Evolutionary conservation across 2,888 invertebrate species (phyloP).

Genomic region (Sialis fuliginosa): DNA sequence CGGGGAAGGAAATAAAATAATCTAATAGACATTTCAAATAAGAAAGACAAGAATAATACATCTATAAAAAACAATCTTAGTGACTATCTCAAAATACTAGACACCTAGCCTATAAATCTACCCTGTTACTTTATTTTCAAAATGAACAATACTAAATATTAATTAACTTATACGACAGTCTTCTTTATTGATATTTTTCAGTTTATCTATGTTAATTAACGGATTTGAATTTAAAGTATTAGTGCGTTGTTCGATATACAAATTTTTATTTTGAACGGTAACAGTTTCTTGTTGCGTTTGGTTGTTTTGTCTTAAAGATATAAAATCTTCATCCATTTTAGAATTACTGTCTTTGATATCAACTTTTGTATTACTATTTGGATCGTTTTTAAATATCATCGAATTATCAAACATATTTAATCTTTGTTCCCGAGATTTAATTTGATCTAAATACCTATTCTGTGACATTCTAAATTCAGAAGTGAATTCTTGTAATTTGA

Average conservation of each 20-base stretch:
- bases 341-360: neutral
- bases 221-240: neutral
- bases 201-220: neutral
- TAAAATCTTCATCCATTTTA: neutral
- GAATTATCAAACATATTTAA: conserved; percentile 33
- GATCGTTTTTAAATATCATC: neutral
- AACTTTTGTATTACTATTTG: neutral
- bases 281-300: neutral
- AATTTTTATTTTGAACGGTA: neutral
- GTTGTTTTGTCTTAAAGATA: neutral
- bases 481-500: conserved; percentile 77
- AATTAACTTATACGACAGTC: conserved; percentile 1
- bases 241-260: neutral
- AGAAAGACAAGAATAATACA: no score
- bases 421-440: conserved; percentile 79
- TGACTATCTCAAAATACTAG: no score
- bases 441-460: conserved; percentile 67
- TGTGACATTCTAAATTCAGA: conserved; percentile 69
- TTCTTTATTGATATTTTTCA: conserved; percentile 2
- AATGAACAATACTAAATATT: neutral
- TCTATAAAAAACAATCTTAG: no score
- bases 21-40: no score
- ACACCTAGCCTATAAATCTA: no score
- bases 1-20: no score
- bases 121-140: no score